Percentiles rank a stretch among this genome's conserved stretches.
phyloP scores from a whole-genome alignment of 2,797 vertebrate genomes.

The Lagorchestes hirsutus region DNA sequence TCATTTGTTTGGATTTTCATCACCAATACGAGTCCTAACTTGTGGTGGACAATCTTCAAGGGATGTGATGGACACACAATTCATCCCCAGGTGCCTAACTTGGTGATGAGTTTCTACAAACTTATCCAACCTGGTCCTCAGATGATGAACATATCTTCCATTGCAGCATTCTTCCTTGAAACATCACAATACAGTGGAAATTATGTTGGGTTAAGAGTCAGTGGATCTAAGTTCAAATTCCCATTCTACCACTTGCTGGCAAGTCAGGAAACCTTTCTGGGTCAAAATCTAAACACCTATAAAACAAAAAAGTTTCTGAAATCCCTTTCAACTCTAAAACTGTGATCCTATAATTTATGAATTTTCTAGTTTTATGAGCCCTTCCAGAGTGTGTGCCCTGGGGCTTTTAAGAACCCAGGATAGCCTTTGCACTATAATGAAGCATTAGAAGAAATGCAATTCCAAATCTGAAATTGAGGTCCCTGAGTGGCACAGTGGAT shows the following conservation, averaged over 20 bases:
- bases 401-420: background rate
- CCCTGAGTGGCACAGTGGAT: background rate
- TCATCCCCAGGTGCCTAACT: background rate
- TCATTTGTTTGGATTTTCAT: background rate
- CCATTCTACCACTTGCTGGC: slow-evolving; percentile 5
- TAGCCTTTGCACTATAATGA: background rate
- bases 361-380: background rate
- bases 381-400: background rate
- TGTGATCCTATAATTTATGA: background rate
- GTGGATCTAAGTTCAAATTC: slow-evolving; percentile 67
- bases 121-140: background rate
- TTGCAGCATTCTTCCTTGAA: background rate
- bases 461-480: background rate
- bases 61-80: background rate
- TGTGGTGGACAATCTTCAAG: background rate
- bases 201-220: slow-evolving; percentile 65
- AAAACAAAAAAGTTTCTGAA: slow-evolving; percentile 45
- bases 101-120: background rate
- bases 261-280: slow-evolving; percentile 59
- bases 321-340: background rate
- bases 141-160: background rate
- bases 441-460: background rate
- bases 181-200: background rate
- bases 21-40: background rate
- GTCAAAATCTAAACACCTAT: slow-evolving; percentile 58